These are phyloP conservation scores for Trimorus sp. DNA, from an alignment of 2,888 invertebrate species.

Conservation along the genomic window DNA sequence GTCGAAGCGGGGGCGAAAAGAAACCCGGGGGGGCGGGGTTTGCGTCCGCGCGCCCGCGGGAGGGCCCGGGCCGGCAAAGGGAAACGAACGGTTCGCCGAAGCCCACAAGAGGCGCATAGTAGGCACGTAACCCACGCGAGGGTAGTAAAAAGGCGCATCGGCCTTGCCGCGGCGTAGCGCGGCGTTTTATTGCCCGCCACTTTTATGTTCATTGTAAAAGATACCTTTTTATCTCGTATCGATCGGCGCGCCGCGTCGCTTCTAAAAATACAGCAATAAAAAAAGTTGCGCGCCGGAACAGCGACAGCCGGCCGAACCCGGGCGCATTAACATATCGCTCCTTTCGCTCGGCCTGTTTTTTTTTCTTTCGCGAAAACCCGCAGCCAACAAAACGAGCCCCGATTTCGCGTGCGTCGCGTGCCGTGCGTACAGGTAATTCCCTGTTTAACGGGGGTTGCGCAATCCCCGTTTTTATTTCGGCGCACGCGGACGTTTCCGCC, in stretches of 20 bases:
- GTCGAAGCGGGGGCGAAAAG: too few species aligned
- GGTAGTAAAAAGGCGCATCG: slow-evolving; percentile 23
- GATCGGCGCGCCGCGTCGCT: slow-evolving; percentile 24
- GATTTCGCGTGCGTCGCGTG: slow-evolving; percentile 58
- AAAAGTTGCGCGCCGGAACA: slow-evolving; percentile 31
- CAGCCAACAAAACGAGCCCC: slow-evolving; percentile 51
- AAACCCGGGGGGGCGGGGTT: too few species aligned
- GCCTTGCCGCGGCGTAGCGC: slow-evolving; percentile 4
- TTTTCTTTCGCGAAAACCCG: not conserved
- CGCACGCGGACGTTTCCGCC: slow-evolving; percentile 53
- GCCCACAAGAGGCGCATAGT: slow-evolving; percentile 13
- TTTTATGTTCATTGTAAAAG: slow-evolving; percentile 46
- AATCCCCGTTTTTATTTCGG: slow-evolving; percentile 60
- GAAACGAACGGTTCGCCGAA: not conserved
- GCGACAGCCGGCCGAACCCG: too few species aligned
- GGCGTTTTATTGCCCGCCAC: slow-evolving; percentile 30
- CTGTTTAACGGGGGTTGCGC: slow-evolving; percentile 57
- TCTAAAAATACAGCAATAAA: slow-evolving; percentile 47
- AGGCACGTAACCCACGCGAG: slow-evolving; percentile 7
- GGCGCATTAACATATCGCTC: slow-evolving; percentile 35
- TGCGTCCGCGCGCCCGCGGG: too few species aligned
- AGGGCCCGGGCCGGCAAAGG: too few species aligned
- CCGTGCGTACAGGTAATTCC: slow-evolving; percentile 62
- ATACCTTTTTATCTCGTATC: slow-evolving; percentile 39
- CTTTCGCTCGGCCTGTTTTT: slow-evolving; percentile 19